These are phyloP conservation scores for Leptinotarsa juncta DNA, from an alignment of 2,888 invertebrate genomes.

Conservation along the genomic window DNA sequence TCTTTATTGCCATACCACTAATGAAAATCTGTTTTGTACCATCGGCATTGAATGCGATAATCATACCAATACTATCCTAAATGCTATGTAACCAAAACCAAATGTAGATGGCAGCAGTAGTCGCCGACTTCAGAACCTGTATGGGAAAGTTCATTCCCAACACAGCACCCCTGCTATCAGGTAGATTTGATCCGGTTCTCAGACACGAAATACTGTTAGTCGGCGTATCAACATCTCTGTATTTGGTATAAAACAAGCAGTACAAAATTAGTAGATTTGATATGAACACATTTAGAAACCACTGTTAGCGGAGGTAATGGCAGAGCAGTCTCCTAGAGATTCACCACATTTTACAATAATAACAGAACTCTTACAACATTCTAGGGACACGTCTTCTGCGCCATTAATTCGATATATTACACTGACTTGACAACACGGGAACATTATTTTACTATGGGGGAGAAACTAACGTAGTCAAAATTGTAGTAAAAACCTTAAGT, in stretches of 20 bases:
- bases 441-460: slow-evolving; percentile 41
- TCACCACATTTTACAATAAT: slow-evolving; percentile 58
- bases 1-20: slow-evolving; percentile 67
- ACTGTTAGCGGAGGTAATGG: slow-evolving; percentile 62
- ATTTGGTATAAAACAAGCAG: slow-evolving; percentile 57
- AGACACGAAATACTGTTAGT: slow-evolving; percentile 54
- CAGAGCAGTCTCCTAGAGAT: slow-evolving; percentile 62
- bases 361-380: slow-evolving; percentile 56
- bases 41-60: slow-evolving; percentile 49
- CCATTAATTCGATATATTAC: slow-evolving; percentile 34
- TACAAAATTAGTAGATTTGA: slow-evolving; percentile 60
- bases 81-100: slow-evolving; percentile 18
- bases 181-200: not conserved
- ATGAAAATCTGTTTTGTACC: slow-evolving; percentile 62
- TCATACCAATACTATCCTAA: slow-evolving; percentile 28
- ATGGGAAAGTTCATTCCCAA: not conserved
- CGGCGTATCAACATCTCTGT: slow-evolving; percentile 51
- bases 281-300: slow-evolving; percentile 64
- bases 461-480: slow-evolving; percentile 47
- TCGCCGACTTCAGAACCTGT: not conserved
- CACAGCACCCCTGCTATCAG: not conserved
- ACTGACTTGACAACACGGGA: slow-evolving; percentile 47
- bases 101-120: slow-evolving; percentile 13
- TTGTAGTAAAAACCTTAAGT: slow-evolving; percentile 55
- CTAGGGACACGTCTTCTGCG: slow-evolving; percentile 44